A percentile compares a stretch with the other conserved stretches of the same genome.
Conservation (phyloP, 2,113 vertebrate species). For the Dinomys branickii region DNA sequence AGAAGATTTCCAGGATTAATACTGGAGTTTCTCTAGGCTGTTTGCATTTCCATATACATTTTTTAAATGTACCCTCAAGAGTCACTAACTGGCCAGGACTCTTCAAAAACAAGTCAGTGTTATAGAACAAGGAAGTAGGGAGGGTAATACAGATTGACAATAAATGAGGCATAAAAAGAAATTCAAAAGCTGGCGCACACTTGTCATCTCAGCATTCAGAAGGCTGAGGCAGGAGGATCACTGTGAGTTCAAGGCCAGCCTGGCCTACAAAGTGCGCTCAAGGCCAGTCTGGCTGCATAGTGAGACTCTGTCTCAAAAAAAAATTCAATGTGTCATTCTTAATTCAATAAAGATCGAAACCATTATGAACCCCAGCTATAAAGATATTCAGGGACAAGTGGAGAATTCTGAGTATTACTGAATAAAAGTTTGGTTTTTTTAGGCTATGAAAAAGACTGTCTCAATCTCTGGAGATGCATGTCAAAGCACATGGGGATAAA, state of each 20-base stretch:
- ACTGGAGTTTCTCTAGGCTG: background rate
- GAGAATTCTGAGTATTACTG: background rate
- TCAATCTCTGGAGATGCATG: background rate
- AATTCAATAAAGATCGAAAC: slow-evolving; percentile 29
- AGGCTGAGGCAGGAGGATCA: too few relatives aligned
- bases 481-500: background rate
- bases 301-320: too few relatives aligned
- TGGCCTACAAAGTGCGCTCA: too few relatives aligned
- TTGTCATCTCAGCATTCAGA: too few relatives aligned
- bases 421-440: background rate
- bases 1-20: background rate
- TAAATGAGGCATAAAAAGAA: background rate
- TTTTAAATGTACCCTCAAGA: background rate
- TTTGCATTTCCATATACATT: background rate
- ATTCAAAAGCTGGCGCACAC: too few relatives aligned
- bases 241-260: too few relatives aligned
- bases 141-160: background rate
- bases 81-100: background rate
- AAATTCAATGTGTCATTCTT: background rate
- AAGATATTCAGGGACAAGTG: background rate
- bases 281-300: too few relatives aligned
- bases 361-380: background rate
- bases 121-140: fast-evolving
- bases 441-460: background rate
- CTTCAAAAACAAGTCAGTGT: background rate